Conservation (phyloP, 2,888 invertebrate species). For the Leistus spinibarbis region DNA sequence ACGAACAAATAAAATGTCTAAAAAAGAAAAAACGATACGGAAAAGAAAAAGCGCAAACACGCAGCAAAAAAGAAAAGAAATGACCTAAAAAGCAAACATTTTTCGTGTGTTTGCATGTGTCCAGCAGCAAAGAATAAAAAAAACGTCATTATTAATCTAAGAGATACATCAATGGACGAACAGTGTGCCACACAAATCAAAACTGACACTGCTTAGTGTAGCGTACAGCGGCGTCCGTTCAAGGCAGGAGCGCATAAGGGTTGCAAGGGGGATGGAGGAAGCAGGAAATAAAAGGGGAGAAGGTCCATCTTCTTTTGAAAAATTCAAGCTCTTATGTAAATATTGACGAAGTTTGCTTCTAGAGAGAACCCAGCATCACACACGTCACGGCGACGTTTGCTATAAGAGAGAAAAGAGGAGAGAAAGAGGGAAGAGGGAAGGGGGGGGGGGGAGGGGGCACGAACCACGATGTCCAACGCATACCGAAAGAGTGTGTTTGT, state of each 20-base stretch:
- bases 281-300: constrained; percentile 26
- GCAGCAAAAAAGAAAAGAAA: constrained; percentile 14
- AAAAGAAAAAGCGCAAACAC: neutral
- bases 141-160: constrained; percentile 39
- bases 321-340: constrained; percentile 44
- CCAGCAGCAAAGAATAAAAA: constrained; percentile 14
- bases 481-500: neutral
- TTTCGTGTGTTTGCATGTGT: constrained; percentile 38
- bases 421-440: constrained; percentile 40
- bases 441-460: constrained; percentile 41
- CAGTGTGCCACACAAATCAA: constrained; percentile 29
- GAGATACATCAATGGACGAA: constrained; percentile 37
- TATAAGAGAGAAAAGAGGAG: neutral
- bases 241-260: constrained; percentile 1
- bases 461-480: constrained; percentile 10
- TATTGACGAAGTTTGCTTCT: constrained; percentile 43
- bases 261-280: neutral
- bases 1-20: constrained; percentile 26
- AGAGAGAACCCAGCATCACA: constrained; percentile 6
- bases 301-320: constrained; percentile 43
- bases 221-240: constrained; percentile 7
- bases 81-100: constrained; percentile 38
- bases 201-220: constrained; percentile 37
- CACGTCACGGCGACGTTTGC: neutral
- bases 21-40: constrained; percentile 16